Conservation (phyloP, 2,797 vertebrate species). For the Odontamblyopus rebecca region DNA sequence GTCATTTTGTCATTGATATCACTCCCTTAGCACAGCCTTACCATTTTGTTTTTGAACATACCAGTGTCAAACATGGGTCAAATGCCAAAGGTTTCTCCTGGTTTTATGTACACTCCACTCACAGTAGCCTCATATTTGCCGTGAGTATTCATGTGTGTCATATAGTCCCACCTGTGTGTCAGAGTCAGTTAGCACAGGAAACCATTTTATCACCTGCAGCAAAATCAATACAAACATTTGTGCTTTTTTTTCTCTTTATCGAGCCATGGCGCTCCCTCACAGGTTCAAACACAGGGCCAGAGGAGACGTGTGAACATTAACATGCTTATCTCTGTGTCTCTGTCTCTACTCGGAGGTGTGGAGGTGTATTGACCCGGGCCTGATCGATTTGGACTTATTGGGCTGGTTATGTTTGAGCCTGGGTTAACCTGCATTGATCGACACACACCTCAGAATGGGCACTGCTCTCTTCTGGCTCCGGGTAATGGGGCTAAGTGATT, state of each 20-base stretch:
- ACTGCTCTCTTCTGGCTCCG: constrained; percentile 72
- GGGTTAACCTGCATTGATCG: constrained; percentile 83
- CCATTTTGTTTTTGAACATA: background rate
- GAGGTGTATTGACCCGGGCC: constrained; percentile 80
- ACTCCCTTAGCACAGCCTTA: background rate
- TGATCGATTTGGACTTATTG: constrained; percentile 84
- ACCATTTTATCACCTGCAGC: constrained; percentile 49
- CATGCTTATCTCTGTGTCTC: constrained; percentile 52
- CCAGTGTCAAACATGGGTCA: background rate
- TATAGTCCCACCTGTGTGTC: constrained; percentile 20
- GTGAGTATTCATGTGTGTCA: background rate
- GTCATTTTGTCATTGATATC: no score
- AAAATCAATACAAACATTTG: constrained; percentile 74
- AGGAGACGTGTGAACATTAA: constrained; percentile 67
- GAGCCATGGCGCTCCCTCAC: constrained; percentile 63
- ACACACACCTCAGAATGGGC: constrained; percentile 70
- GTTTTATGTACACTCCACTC: background rate
- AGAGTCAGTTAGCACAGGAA: constrained; percentile 57
- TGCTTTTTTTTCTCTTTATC: constrained; percentile 65
- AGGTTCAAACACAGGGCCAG: constrained; percentile 64
- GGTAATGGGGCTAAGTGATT: constrained; percentile 76
- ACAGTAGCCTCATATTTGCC: background rate
- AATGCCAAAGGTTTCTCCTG: background rate
- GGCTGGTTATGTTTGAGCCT: constrained; percentile 84
- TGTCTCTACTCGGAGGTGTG: constrained; percentile 57